Conservation (phyloP, 2,888 invertebrate genomes). For the Sesia bembeciformis region DNA sequence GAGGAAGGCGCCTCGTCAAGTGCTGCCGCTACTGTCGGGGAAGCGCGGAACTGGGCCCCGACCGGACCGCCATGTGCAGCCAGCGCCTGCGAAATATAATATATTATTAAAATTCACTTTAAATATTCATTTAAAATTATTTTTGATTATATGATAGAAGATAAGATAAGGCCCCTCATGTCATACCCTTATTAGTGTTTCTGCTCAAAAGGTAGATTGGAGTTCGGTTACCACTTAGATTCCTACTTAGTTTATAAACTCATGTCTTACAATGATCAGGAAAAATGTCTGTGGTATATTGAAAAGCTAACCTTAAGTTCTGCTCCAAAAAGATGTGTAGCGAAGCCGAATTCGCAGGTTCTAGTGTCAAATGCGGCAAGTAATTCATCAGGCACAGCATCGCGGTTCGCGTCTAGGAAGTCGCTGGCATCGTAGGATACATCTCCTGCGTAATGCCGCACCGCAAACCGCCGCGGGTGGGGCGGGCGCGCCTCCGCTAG, state of each 20-base stretch:
- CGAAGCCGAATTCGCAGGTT: constrained; percentile 96
- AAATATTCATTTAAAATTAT: neutral
- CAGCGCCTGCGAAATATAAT: constrained; percentile 66
- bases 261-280: too few species aligned
- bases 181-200: too few species aligned
- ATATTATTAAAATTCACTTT: neutral
- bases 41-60: constrained; percentile 89
- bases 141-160: neutral
- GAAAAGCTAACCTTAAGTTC: constrained; percentile 79
- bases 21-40: constrained; percentile 86
- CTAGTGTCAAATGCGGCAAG: constrained; percentile 94
- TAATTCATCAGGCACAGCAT: constrained; percentile 92
- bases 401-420: constrained; percentile 93
- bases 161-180: neutral
- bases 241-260: too few species aligned
- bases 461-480: constrained; percentile 88
- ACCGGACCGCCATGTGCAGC: constrained; percentile 82
- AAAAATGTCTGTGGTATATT: too few species aligned
- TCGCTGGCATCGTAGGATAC: constrained; percentile 92
- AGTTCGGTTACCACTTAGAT: too few species aligned
- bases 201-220: too few species aligned
- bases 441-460: constrained; percentile 85
- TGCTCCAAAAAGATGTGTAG: constrained; percentile 94
- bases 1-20: constrained; percentile 89
- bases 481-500: constrained; percentile 86